Base-by-base conservation (phyloP, 2,113 vertebrate species). In the Scatophagus argus region DNA sequence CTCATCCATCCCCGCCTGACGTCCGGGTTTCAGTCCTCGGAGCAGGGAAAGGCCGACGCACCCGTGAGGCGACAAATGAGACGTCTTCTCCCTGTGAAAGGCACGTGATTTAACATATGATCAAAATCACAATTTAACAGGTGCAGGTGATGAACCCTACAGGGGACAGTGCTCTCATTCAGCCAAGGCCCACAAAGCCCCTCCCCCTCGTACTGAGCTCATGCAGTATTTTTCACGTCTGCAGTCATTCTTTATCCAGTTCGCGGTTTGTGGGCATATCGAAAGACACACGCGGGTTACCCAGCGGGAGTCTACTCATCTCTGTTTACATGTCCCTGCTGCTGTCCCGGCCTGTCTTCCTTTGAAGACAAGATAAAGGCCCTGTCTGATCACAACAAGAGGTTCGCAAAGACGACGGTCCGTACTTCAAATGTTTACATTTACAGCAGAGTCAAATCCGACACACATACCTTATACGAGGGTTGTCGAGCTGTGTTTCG, bases 281-380 rank as follows among this genome's bases (percentile, higher is more conserved):
- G 0, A 46, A 41, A 36, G 0, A 51, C 3, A 21, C 29, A 16
- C 2, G 12, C 3, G 8, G 0, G 19, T 1, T 2, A 23, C 11
- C 6, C 5, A 8, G 23, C 21, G 1, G 19, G 1, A 8, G 38
- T 12, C 2, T 3, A 25, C 2, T 12, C 7, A 6, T 27, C 1
- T 21, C 6, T 46, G 8, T 61, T 34, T 31, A 3, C 17, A 32
- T 32, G 14, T 16, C 3, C 0, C 5, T 3, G 1, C 38, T 6
- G 34, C 14, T 23, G 10, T 6, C 14, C 31, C 7, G 13, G 43
- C 21, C 11, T 72, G 49, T 27, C 14, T 67, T 58, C 72, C 51
- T 49, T 12, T 73, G 44, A 58, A 61, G 36, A 43, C 68, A 46
- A 54, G 21, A 27, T 71, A 82, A 79, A 90, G 90, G 90, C 90